Evolutionary conservation across 1,140 invertebrate species (phyloP), one percentile per base, ranked within the genome.

Genomic region (Drosophila novamexicana): DNA sequence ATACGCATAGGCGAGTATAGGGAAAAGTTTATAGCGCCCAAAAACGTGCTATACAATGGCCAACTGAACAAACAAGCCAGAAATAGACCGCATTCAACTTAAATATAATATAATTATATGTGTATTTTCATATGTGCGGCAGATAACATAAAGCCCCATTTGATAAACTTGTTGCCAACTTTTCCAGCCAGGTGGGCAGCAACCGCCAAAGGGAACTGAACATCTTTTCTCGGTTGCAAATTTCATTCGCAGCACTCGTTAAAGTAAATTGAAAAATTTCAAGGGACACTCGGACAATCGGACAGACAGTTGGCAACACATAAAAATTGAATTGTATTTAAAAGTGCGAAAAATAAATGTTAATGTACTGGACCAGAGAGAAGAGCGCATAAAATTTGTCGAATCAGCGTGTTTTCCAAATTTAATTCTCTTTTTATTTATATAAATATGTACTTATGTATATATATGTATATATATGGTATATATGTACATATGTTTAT

Each of bases 291-390:
- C 12, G n/a, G 29, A 29, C 10, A 47, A 34, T 29, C 29, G 18
- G 16, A 18, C 42, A 56, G 18, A 36, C 16, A 64, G 42, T 34
- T 50, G 14, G 47, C 1, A 36, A 49, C 22, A 44, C 62, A 65
- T 42, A 71, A 65, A 66, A 72, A 71, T 66, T 72, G 75, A 77
- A 75, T 71, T 63, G 59, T 80, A 62, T 68, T 44, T 44, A 77
- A 65, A 66, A 67, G 53, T 39, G 22, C 29, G 16, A 50, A 52
- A 49, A 42, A 63, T 64, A 65, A 71, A 72, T 72, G 45, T 66
- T 65, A 29, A 29, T 29, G 22, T 29, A 2, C 22, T 29, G 22
- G 4, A 29, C 22, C 4, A 29, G 2, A 29, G 22, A 29, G 22
- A 29, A 29, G 22, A 29, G 22, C 22, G 22, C 22, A 29, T 5